Evolutionary conservation across 2,113 vertebrate genomes (phyloP), one percentile per base, ranked within the genome.

Genomic region (Sapayoa aenigma): DNA sequence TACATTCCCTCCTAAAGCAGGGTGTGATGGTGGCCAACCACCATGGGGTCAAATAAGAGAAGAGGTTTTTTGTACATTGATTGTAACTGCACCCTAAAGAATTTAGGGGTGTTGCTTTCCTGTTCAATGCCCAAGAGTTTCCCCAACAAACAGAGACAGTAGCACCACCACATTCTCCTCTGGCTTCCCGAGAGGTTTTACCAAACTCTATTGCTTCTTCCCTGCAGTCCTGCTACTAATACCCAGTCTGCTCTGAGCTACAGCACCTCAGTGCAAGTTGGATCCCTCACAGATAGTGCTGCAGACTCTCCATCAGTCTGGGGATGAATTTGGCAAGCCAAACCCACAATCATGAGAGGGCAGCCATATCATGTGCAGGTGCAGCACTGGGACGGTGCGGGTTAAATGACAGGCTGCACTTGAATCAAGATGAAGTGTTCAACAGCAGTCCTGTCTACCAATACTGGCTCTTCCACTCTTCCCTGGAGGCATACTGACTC

Each of bases 401-500:
- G 83, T 93, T 94, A 92, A 84, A 81, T 50, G 75, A 52, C 67
- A 88, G 59, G 14, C 23, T 72, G n/a, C n/a, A 5, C 41, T 52
- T 73, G 74, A 82, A 73, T 49, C 62, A 59, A 58, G 79, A 19
- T 46, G 52, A 69, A 69, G 25, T 66, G 42, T 77, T 94, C 46
- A 65, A 7, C 62, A 44, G 75, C 50, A 58, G 20, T 39, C 50
- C 52, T 52, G 14, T 58, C 76, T 84, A 25, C 89, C 68, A 52
- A 33, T 50, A 85, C 82, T 85, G 75, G 88, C 90, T 85, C 76
- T 89, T 84, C 88, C 80, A 87, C 75, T 88, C 71, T 58, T 87
- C 68, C 28, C 91, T 93, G 85, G 42, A 85, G 75, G 84, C 76
- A 27, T 55, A 72, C 90, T 67, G 67, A 76, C 77, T 76, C 69